Evolutionary conservation across 2,888 invertebrate genomes (phyloP), one percentile per base, ranked within the genome.

Genomic region (Ctena decussata): DNA sequence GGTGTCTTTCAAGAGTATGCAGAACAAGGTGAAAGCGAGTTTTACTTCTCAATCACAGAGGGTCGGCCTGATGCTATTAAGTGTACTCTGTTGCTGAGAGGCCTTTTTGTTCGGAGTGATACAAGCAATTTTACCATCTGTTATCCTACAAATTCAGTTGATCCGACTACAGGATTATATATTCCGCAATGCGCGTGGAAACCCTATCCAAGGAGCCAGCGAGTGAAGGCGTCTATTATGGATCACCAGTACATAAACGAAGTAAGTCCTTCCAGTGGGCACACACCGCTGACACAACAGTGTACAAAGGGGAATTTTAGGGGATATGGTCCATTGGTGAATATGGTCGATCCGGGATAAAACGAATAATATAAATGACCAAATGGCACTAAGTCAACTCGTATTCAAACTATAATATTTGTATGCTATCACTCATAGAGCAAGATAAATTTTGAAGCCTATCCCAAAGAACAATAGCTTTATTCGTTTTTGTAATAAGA

Each of bases 1-100:
- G 93, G 93, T 82, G 92, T 93, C 76, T 93, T 91, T 81, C 92
- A 93, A 60, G 92, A 94, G 76, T 92, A 92, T 49, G 91, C 93
- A 0, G 90, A 90, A 71, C 83, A 81, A 2, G 93, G 91, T 0
- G 93, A 93, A 70, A 85, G 82, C 15, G 84, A 87, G 37, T 94
- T 92, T 82, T 94, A 93, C 81, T 91, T 93, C 77, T 94, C 93
- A 0, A 88, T 92, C 2, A 80, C 69, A 1, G 82, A 89, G 6
- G 93, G 92, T 0, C 75, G 79, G 30, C 74, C 91, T 12, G 91
- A 91, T 60, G 91, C 91, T 0, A 91, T 93, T 11, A 79, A 90
- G 41, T 94, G 94, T 73, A 87, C 86, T 11, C 74, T 82, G 0
- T 76, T 84, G 69, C 85, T 93, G 15, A 70, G 77, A 5, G 93